These are phyloP conservation scores for Nowickia ferox DNA, from an alignment of 2,888 invertebrate species.

Conservation along the genomic window DNA sequence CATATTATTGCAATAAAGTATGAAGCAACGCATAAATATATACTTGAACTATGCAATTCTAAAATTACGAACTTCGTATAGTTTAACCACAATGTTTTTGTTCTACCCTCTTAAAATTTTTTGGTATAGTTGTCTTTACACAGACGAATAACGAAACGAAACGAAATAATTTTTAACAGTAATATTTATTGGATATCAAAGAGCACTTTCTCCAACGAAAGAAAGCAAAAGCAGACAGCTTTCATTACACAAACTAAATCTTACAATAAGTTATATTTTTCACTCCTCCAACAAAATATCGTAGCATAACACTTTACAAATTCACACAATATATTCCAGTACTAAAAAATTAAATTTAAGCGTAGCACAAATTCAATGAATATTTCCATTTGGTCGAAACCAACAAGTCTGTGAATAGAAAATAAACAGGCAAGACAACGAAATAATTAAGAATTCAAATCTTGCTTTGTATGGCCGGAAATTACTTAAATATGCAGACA, in stretches of 20 bases:
- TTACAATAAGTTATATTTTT: neutral
- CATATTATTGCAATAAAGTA: no score
- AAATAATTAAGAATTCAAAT: constrained; percentile 47
- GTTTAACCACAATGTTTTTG: no score
- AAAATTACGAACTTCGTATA: no score
- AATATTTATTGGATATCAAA: no score
- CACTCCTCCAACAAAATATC: neutral
- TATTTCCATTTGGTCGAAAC: neutral
- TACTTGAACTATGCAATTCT: no score
- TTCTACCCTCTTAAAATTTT: no score
- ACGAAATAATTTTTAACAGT: no score
- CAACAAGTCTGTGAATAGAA: neutral
- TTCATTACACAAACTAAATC: neutral
- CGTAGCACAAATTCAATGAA: neutral
- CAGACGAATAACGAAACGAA: no score
- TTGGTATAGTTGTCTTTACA: no score
- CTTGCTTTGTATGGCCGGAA: constrained; percentile 28
- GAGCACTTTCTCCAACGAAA: no score
- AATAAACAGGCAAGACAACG: constrained; percentile 23
- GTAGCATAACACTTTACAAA: neutral
- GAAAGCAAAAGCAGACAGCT: no score
- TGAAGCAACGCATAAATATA: no score
- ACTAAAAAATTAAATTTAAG: neutral
- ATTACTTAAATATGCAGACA: constrained; percentile 54
- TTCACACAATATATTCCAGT: constrained; percentile 5